A percentile compares a stretch with the other conserved stretches of the same genome.
Evolutionary conservation across 2,888 invertebrate genomes (phyloP).

Genomic region (Microplitis deprimator): DNA sequence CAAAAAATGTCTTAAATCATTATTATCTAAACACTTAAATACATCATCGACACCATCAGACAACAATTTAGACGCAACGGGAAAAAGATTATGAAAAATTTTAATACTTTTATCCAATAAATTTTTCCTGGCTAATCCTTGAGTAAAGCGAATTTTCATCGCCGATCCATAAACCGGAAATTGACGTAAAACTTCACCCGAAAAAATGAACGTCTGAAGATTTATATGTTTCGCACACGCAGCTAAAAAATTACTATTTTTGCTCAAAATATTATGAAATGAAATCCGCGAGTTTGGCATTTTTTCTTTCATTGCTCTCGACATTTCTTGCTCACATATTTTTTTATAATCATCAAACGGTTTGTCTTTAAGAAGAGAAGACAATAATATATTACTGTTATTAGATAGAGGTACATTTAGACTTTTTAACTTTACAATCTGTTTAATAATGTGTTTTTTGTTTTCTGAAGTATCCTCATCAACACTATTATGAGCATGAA

Average conservation of each 20-base stretch:
- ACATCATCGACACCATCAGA: neutral
- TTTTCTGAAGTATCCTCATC: neutral
- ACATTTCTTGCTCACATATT: neutral
- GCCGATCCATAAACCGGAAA: neutral
- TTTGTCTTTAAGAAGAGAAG: neutral
- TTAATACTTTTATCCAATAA: neutral
- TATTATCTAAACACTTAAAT: neutral
- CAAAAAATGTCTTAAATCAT: neutral
- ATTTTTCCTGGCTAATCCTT: neutral
- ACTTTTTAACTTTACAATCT: neutral
- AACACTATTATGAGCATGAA: neutral
- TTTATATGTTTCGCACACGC: neutral
- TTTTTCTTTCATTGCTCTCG: neutral
- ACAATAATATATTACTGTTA: neutral
- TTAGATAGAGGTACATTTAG: neutral
- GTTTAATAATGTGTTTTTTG: neutral
- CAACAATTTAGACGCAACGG: neutral
- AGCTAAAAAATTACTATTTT: neutral
- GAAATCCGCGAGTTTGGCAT: neutral
- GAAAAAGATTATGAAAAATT: neutral
- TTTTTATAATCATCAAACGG: neutral
- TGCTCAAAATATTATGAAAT: neutral
- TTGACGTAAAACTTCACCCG: neutral
- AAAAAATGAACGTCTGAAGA: neutral
- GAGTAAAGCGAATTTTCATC: neutral